Percentiles rank a stretch among this genome's conserved stretches.
These are phyloP conservation scores for Lophius americanus DNA, from an alignment of 2,797 vertebrate genomes.

Conservation along the genomic window DNA sequence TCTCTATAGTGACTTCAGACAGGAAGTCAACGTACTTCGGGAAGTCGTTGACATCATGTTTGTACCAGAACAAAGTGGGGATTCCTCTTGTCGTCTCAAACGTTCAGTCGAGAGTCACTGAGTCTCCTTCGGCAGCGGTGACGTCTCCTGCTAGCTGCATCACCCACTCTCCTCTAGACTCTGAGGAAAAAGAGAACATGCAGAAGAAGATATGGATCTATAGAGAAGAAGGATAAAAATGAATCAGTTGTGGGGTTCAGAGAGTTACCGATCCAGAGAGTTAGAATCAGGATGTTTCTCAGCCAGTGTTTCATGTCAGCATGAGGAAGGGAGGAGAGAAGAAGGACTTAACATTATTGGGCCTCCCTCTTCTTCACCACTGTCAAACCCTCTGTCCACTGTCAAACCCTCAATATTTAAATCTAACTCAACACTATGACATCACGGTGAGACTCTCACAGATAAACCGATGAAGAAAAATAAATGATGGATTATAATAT, in stretches of 20 bases:
- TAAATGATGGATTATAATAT: no score
- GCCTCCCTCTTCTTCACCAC: no score
- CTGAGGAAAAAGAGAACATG: neutral
- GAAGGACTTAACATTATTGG: no score
- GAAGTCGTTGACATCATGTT: neutral
- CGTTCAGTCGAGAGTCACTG: neutral
- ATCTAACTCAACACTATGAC: no score
- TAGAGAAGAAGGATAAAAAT: neutral
- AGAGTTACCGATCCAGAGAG: neutral
- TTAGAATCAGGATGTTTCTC: neutral
- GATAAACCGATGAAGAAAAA: no score
- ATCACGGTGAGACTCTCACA: no score
- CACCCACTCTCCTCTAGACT: slow-evolving; percentile 12
- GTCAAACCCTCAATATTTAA: no score
- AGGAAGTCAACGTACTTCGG: neutral
- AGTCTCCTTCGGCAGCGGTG: neutral
- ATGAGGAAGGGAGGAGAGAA: no score
- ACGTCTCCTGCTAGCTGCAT: neutral
- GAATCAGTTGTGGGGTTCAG: neutral
- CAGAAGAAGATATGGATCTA: neutral
- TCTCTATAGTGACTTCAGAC: neutral
- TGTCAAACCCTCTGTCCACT: no score
- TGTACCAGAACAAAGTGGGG: neutral
- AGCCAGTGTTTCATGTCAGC: no score
- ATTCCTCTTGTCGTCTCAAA: neutral